A percentile compares a stretch with the other conserved stretches of the same genome.
These are phyloP conservation scores for Peromyscus leucopus DNA, from an alignment of 2,113 vertebrate species.

Conservation along the genomic window DNA sequence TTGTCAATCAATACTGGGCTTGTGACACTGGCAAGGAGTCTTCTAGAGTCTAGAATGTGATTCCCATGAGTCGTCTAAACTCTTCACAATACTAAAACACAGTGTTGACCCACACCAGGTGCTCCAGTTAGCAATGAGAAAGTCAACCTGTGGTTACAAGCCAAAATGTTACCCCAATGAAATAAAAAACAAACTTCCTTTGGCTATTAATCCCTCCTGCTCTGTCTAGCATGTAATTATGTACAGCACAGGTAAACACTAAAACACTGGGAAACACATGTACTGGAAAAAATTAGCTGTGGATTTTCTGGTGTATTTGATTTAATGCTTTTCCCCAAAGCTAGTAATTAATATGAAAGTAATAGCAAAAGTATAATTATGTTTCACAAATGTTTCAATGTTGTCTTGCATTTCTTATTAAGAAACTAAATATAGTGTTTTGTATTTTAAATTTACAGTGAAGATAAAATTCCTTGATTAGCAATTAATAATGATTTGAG, in stretches of 20 bases:
- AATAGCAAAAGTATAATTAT: conserved; percentile 59
- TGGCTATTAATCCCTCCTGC: neutral
- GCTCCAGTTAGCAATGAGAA: conserved; percentile 19
- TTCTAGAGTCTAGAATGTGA: neutral
- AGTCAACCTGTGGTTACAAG: neutral
- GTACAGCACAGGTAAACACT: conserved; percentile 37
- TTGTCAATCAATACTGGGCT: neutral
- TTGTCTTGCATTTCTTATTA: conserved; percentile 50
- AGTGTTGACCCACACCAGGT: neutral
- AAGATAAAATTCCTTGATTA: conserved; percentile 58
- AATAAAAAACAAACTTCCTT: conserved; percentile 53
- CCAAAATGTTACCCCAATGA: conserved; percentile 39
- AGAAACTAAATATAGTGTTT: conserved; percentile 55
- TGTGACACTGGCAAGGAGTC: neutral
- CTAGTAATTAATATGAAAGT: conserved; percentile 67
- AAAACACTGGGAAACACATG: conserved; percentile 51
- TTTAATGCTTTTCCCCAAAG: conserved; percentile 65
- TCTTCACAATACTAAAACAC: neutral
- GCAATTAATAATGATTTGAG: conserved; percentile 58
- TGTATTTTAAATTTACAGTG: conserved; percentile 50
- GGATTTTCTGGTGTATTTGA: conserved; percentile 60
- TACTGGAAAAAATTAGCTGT: conserved; percentile 62
- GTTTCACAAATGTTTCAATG: conserved; percentile 55
- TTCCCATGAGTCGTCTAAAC: neutral
- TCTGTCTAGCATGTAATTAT: conserved; percentile 33